A percentile compares a stretch with the other conserved stretches of the same genome.
phyloP scores from a whole-genome alignment of 2,113 vertebrate species.

The Indicator indicator region DNA sequence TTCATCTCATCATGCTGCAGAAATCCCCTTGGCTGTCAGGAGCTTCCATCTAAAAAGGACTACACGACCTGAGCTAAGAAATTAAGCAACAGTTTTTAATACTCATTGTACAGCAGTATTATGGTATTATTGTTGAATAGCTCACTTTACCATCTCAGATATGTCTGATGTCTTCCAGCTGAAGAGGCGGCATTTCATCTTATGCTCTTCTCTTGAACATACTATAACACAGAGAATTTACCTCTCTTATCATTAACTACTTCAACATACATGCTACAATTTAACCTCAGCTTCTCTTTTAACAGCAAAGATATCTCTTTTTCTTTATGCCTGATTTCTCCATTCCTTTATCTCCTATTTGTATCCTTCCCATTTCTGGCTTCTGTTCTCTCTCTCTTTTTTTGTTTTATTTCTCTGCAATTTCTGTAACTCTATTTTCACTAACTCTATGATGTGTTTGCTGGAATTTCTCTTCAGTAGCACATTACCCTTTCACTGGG shows the following conservation, averaged over 20 bases:
- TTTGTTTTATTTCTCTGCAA: not conserved
- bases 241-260: not conserved
- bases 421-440: not conserved
- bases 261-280: not conserved
- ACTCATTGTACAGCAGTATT: not conserved
- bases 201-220: not conserved
- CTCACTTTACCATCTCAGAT: not conserved
- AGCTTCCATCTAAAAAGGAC: not conserved
- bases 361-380: not conserved
- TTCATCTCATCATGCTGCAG: not conserved
- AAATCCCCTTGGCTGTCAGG: not conserved
- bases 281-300: not conserved
- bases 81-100: not conserved
- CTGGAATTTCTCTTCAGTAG: not conserved
- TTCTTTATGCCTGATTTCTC: not conserved
- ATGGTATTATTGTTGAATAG: not conserved
- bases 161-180: not conserved
- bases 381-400: not conserved
- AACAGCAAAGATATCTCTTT: not conserved
- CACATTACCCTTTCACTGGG: not conserved
- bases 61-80: not conserved
- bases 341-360: not conserved
- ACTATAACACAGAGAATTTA: not conserved
- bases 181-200: not conserved
- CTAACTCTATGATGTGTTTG: not conserved